phyloP scores from a whole-genome alignment of 2,888 invertebrate species.

The Pandemis cinnamomeana region DNA sequence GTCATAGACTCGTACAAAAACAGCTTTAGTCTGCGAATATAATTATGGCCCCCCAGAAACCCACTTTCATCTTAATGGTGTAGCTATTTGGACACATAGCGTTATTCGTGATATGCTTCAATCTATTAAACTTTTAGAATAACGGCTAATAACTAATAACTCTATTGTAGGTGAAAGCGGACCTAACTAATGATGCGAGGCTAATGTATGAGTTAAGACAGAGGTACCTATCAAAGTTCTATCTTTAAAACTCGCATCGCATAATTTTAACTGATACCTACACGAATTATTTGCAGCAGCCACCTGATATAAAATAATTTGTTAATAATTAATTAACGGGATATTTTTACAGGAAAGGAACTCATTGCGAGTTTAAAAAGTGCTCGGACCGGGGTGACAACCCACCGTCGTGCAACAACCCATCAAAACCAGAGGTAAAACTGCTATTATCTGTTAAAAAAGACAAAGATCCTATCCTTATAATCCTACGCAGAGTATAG shows the following conservation, averaged over 20 bases:
- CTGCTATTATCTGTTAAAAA: slow-evolving; percentile 3
- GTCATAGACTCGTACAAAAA: slow-evolving; percentile 1
- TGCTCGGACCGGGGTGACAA: slow-evolving; percentile 60
- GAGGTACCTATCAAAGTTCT: not conserved
- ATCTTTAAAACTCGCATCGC: not conserved
- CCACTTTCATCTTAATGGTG: slow-evolving; percentile 53
- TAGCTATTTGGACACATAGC: slow-evolving; percentile 43
- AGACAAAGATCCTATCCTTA: not conserved
- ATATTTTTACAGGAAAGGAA: slow-evolving; percentile 55
- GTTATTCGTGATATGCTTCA: slow-evolving; percentile 35
- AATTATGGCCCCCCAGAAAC: slow-evolving; percentile 52
- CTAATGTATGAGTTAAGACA: not conserved
- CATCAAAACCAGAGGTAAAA: slow-evolving; percentile 55
- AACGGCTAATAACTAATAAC: not conserved
- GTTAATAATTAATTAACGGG: not conserved
- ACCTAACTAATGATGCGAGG: not conserved
- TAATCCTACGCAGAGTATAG: too few relatives aligned
- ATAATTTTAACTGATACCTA: not conserved
- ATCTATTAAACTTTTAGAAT: slow-evolving; percentile 30
- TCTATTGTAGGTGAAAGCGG: slow-evolving; percentile 4
- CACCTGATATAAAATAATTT: not conserved
- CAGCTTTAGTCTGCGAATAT: slow-evolving; percentile 50
- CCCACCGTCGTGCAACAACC: slow-evolving; percentile 51
- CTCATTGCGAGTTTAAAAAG: slow-evolving; percentile 50
- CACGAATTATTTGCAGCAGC: too few relatives aligned